Evolutionary conservation across 2,888 invertebrate species (phyloP), one percentile per base, ranked within the genome.

Genomic region (Ormyrus thymus): DNA sequence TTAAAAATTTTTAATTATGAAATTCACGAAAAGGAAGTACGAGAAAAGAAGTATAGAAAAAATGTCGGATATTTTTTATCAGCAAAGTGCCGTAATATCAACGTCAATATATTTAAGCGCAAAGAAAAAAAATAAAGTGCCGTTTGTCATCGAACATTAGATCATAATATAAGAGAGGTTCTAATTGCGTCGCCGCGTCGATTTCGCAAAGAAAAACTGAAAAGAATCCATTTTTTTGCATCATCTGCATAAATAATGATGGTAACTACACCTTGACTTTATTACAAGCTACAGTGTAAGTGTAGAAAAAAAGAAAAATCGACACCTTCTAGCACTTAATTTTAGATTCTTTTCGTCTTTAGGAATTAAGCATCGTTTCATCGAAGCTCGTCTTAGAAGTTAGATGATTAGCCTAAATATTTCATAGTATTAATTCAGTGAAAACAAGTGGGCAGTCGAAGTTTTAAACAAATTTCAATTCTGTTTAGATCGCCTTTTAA

Each of bases 351-450:
- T 69, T 11, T 72, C 58, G 55, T 77, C 56, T 58, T 11, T 51
- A 56, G 71, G 11, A 62, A 68, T 13, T 15, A 76, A 73, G 10
- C n/a, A 69, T 55, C n/a, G 46, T 77, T 61, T 73, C 78, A 82
- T 75, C 74, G 74, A 81, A 82, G 70, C 66, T 81, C 78, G 79
- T 79, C 78, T 81, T 82, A 83, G 81, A 80, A 55, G 51, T 80
- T 83, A 83, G 78, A 64, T 29, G 70, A 53, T 78, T 82, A 84
- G 82, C 76, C 77, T 81, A 79, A 83, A 59, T 83, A 83, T 71
- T 45, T 13, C 29, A 29, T 79, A 65, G 55, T 56, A 71, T 62
- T 56, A 70, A 58, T 50, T 45, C 9, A 48, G 56, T 56, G 62
- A 43, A 55, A 61, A 51, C 50, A 51, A 70, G 11, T n/a, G 43